A percentile compares a stretch with the other conserved stretches of the same genome.
Evolutionary conservation across 2,888 invertebrate genomes (phyloP).

Genomic region (Laothoe populi): DNA sequence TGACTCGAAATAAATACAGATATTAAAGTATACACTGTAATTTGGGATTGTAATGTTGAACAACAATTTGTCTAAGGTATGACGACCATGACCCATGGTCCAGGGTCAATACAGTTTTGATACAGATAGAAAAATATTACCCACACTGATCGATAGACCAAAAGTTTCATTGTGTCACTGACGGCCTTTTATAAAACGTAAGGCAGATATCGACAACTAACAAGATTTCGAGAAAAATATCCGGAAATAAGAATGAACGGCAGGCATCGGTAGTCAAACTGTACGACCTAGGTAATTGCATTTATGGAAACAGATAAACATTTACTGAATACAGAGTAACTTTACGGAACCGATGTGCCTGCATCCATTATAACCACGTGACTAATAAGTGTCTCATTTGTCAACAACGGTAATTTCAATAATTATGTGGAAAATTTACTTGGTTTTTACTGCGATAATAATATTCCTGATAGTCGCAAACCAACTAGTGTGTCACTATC

Average conservation of each 20-base stretch:
- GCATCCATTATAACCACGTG: neutral
- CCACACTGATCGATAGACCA: no score
- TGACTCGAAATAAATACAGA: neutral
- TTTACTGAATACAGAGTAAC: neutral
- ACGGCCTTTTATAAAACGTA: no score
- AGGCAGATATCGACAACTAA: neutral
- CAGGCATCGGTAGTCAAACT: neutral
- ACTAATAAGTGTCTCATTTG: neutral
- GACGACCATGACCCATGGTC: neutral
- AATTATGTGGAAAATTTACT: constrained; percentile 10
- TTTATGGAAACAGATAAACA: neutral
- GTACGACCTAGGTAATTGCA: neutral
- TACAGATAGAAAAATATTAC: no score
- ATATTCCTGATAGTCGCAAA: neutral
- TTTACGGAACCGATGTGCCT: neutral
- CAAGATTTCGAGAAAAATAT: neutral
- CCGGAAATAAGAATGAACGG: neutral
- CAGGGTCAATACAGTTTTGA: neutral
- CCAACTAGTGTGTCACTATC: constrained; percentile 22
- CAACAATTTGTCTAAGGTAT: neutral
- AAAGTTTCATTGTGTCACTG: no score
- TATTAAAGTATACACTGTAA: neutral
- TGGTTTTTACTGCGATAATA: constrained; percentile 22
- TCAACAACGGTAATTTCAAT: constrained; percentile 14
- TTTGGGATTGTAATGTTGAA: neutral